These are phyloP conservation scores for Tipula lateralis DNA, from an alignment of 2,888 invertebrate species.

Conservation along the genomic window DNA sequence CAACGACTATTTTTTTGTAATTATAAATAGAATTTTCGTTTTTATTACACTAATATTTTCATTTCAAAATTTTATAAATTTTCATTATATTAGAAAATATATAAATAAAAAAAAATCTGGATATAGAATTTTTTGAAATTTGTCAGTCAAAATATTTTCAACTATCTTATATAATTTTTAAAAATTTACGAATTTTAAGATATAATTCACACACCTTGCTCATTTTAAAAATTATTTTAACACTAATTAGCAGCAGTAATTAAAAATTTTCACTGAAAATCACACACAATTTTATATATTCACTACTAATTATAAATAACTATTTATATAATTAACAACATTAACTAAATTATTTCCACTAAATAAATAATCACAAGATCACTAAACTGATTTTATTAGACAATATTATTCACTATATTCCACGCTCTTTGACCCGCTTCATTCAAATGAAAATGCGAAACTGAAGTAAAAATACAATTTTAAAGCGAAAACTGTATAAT, in stretches of 20 bases:
- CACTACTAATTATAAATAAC: background rate
- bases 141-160: background rate
- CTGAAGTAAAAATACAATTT: slow-evolving; percentile 26
- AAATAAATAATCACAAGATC: background rate
- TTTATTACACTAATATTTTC: slow-evolving; percentile 7
- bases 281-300: background rate
- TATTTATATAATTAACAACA: background rate
- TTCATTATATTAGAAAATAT: slow-evolving; percentile 14
- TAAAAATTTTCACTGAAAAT: background rate
- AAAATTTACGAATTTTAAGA: background rate
- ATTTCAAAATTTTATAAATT: background rate
- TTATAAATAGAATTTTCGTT: slow-evolving; percentile 16
- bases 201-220: slow-evolving; percentile 26
- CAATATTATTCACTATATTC: background rate
- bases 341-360: background rate
- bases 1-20: background rate
- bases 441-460: slow-evolving; percentile 25
- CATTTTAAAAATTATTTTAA: background rate
- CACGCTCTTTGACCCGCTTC: slow-evolving; percentile 25
- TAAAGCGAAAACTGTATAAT: background rate
- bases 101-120: background rate
- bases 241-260: background rate
- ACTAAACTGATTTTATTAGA: background rate
- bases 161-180: background rate
- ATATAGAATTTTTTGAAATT: background rate